Evolutionary conservation across 1,140 invertebrate species (phyloP), one percentile per base, ranked within the genome.

Genomic region (Diachasma alloeum): DNA sequence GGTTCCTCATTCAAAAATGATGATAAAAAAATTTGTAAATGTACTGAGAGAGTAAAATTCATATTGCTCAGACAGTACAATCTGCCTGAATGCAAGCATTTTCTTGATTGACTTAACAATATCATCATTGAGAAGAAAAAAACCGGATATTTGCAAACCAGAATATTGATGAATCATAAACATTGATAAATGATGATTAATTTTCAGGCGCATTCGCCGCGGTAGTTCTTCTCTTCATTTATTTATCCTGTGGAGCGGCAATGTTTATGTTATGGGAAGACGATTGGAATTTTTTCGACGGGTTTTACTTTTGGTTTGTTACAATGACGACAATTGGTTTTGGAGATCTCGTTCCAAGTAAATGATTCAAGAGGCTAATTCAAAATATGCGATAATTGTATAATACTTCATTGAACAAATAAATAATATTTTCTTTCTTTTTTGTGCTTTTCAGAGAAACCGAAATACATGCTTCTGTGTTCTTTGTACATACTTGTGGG

Each of bases 321-420:
- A 97, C 97, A 0, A 97, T 98, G 95, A 97, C 96, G 0, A 98
- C 97, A 0, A 97, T 97, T 79, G 97, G 97, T 17, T 97, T 98
- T 82, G 96, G 96, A 37, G 96, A 98, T 90, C 91, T 97, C 22
- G 96, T 97, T 48, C 97, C 96, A 82, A 95, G 96, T 95, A 91
- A 93, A 13, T 31, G 31, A 31, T 42, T 13, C 10, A 4, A 37
- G 4, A 5, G 9, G 4, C 36, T 5, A 37, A 4, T 37, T 37
- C 36, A 37, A 37, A 37, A 9, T 37, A 37, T 9, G 4, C 36
- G 4, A 37, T 37, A 9, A 5, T 37, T 37, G 4, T 37, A 5
- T 9, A 5, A 37, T 37, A n/a, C n/a, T n/a, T n/a, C n/a, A n/a
- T n/a, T n/a, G n/a, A n/a, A n/a, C n/a, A n/a, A n/a, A n/a, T n/a